Evolutionary conservation across 2,113 vertebrate species (phyloP).

Genomic region (Trematocara marginatum): DNA sequence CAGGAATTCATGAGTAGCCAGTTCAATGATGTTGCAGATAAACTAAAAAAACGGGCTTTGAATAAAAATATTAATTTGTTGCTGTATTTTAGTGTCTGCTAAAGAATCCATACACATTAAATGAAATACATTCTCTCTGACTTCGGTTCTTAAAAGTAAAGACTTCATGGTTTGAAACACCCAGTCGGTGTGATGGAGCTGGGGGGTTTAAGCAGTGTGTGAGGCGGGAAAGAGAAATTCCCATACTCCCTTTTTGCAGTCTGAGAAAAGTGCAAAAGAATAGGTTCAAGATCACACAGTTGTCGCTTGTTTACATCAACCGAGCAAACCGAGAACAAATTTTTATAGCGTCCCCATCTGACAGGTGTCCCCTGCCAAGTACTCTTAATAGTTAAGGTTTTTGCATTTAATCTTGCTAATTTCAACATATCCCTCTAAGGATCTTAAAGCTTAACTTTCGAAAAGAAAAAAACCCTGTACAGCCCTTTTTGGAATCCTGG

Average conservation of each 20-base stretch:
- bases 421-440: constrained; percentile 62
- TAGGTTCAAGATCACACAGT: constrained; percentile 41
- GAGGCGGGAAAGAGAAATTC: constrained; percentile 25
- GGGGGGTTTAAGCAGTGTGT: not conserved
- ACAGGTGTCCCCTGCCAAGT: constrained; percentile 53
- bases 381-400: constrained; percentile 49
- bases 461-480: constrained; percentile 59
- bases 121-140: not conserved
- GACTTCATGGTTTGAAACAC: not conserved
- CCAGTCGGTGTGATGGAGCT: not conserved
- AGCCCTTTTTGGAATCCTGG: constrained; percentile 68
- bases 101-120: not conserved
- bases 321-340: constrained; percentile 11
- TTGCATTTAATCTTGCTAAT: constrained; percentile 67
- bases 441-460: constrained; percentile 59
- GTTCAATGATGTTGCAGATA: constrained; percentile 2
- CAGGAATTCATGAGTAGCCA: not conserved
- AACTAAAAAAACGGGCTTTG: not conserved
- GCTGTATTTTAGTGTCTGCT: not conserved
- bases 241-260: constrained; percentile 30
- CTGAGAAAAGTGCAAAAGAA: constrained; percentile 38
- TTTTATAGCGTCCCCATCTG: constrained; percentile 17
- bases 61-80: constrained; percentile 4
- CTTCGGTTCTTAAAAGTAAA: not conserved
- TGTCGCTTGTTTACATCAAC: constrained; percentile 44